Conservation (phyloP, 2,797 vertebrate species). For the Echeneis naucrates region DNA sequence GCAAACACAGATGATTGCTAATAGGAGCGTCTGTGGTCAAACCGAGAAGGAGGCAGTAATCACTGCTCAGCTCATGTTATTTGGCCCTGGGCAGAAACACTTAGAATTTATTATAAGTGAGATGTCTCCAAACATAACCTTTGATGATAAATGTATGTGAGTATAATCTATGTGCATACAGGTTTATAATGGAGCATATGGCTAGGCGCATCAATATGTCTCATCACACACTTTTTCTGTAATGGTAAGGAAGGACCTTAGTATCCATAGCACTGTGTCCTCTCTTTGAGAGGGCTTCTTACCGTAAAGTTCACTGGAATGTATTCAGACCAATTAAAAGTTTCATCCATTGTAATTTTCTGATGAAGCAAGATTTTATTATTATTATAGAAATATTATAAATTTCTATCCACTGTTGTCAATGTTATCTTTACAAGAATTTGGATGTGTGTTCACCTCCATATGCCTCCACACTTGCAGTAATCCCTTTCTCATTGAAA, state of each 20-base stretch:
- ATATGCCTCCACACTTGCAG: conserved; percentile 27
- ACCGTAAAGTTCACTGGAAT: not conserved
- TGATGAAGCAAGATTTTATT: conserved; percentile 5
- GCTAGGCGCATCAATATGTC: conserved; percentile 10
- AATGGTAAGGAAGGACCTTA: conserved; percentile 9
- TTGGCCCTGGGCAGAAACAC: conserved; percentile 47
- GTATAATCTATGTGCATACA: conserved; percentile 25
- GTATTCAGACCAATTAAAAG: conserved; percentile 11
- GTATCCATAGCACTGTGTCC: conserved; percentile 11
- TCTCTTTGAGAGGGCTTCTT: conserved; percentile 2
- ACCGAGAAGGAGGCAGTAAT: conserved; percentile 41
- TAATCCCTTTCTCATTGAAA: conserved; percentile 67
- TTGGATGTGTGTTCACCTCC: conserved; percentile 29
- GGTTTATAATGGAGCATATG: conserved; percentile 32
- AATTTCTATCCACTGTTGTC: conserved; percentile 3
- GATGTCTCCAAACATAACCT: conserved; percentile 31
- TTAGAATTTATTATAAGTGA: conserved; percentile 43
- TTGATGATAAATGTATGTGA: conserved; percentile 27
- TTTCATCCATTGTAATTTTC: not conserved
- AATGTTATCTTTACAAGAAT: conserved; percentile 36
- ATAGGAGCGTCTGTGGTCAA: conserved; percentile 56
- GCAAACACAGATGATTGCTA: conserved; percentile 62
- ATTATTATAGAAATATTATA: conserved; percentile 19
- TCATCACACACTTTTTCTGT: conserved; percentile 22
- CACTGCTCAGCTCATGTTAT: conserved; percentile 45